These are phyloP conservation scores for Gopherus flavomarginatus DNA, from an alignment of 2,113 vertebrate species.

Conservation along the genomic window DNA sequence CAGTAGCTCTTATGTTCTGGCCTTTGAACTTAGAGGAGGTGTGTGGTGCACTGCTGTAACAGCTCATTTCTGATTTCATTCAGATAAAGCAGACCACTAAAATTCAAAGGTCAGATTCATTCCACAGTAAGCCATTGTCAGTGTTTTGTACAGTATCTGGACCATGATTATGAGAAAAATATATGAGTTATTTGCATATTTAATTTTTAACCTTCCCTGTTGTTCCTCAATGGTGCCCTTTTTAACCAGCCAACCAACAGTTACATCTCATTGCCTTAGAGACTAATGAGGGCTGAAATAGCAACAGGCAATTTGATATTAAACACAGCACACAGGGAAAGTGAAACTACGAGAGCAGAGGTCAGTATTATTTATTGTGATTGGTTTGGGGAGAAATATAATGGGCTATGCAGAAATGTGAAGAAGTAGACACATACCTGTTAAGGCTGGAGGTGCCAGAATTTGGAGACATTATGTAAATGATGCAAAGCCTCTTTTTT, in stretches of 20 bases:
- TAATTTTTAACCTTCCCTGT: not conserved
- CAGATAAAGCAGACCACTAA: not conserved
- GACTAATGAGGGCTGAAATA: not conserved
- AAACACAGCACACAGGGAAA: not conserved
- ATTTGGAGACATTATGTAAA: not conserved
- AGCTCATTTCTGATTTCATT: not conserved
- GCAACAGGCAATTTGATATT: not conserved
- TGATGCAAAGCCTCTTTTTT: not conserved
- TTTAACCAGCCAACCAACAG: not conserved
- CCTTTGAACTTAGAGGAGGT: not conserved
- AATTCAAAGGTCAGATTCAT: fast-evolving
- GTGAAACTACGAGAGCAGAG: not conserved
- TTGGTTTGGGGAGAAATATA: not conserved
- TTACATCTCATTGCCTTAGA: not conserved
- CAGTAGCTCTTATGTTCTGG: not conserved
- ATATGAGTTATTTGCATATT: not conserved
- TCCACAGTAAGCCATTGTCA: not conserved
- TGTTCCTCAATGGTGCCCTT: not conserved
- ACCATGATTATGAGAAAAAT: not conserved
- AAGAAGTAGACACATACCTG: not conserved
- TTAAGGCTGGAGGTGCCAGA: not conserved
- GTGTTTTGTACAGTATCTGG: not conserved
- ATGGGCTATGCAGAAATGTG: not conserved
- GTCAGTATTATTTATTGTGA: not conserved
- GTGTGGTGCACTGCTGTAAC: not conserved